phyloP scores from a whole-genome alignment of 2,888 invertebrate genomes.

The Pantelozetes paolii region DNA sequence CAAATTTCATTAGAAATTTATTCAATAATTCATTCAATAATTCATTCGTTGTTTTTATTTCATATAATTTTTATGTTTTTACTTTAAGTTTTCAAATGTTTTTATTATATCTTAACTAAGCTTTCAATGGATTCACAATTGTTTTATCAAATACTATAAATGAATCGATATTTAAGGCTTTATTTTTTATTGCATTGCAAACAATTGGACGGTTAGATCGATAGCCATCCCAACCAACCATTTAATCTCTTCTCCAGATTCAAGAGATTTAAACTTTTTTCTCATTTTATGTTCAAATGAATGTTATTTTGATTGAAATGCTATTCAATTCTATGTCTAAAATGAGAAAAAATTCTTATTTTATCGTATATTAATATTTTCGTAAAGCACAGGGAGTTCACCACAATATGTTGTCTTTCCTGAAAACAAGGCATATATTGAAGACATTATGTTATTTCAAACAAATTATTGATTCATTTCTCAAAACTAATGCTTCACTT shows the following conservation, averaged over 20 bases:
- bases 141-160: background rate
- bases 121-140: too few relatives aligned
- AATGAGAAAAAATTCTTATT: too few relatives aligned
- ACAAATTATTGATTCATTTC: slow-evolving; percentile 23
- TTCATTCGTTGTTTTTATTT: too few relatives aligned
- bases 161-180: background rate
- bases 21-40: too few relatives aligned
- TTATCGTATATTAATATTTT: background rate
- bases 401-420: slow-evolving; percentile 14
- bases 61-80: too few relatives aligned
- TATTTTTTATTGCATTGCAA: background rate
- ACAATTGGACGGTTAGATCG: background rate
- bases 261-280: slow-evolving; percentile 24
- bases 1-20: too few relatives aligned
- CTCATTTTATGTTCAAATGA: too few relatives aligned
- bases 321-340: too few relatives aligned
- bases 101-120: too few relatives aligned
- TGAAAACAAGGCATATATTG: slow-evolving; percentile 11
- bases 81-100: too few relatives aligned
- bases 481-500: background rate
- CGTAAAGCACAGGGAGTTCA: background rate
- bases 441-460: background rate
- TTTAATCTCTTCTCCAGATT: background rate
- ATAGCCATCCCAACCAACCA: slow-evolving; percentile 4
- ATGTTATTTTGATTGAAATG: too few relatives aligned